phyloP scores from a whole-genome alignment of 2,797 vertebrate genomes.

The Myiothlypis chrysogaster region DNA sequence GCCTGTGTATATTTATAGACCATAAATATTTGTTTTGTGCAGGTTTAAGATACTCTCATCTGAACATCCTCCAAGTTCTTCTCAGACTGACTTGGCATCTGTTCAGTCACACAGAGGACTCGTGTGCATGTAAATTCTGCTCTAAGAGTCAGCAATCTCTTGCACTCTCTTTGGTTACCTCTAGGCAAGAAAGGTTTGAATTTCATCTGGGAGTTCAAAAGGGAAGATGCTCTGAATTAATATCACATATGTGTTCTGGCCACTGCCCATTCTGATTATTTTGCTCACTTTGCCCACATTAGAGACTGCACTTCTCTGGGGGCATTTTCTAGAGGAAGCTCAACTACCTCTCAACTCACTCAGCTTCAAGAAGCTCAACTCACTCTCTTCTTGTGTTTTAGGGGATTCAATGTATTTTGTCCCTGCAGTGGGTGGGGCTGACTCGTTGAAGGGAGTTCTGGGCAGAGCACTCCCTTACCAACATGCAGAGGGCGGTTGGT shows the following conservation, averaged over 20 bases:
- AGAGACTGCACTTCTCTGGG: not conserved
- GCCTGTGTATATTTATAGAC: conserved; percentile 31
- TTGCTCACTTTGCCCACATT: not conserved
- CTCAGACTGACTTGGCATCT: not conserved
- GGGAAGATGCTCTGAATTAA: not conserved
- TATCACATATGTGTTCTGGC: not conserved
- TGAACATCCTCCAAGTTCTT: conserved; percentile 1
- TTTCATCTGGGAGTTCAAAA: not conserved
- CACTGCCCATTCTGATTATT: not conserved
- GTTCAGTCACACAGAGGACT: not conserved
- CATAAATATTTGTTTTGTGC: conserved; percentile 32
- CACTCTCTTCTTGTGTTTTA: not conserved
- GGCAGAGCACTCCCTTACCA: not conserved
- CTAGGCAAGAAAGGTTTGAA: not conserved
- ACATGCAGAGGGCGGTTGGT: not conserved
- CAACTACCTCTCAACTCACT: not conserved
- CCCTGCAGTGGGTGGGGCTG: not conserved
- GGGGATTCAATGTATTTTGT: not conserved
- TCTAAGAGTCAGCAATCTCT: not conserved
- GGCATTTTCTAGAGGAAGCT: not conserved
- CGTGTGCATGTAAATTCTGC: not conserved
- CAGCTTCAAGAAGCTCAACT: not conserved
- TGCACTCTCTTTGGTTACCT: not conserved
- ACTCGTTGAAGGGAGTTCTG: not conserved
- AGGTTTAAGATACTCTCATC: conserved; percentile 3